Conservation (phyloP, 2,888 invertebrate species). For the Pollenia labialis region DNA sequence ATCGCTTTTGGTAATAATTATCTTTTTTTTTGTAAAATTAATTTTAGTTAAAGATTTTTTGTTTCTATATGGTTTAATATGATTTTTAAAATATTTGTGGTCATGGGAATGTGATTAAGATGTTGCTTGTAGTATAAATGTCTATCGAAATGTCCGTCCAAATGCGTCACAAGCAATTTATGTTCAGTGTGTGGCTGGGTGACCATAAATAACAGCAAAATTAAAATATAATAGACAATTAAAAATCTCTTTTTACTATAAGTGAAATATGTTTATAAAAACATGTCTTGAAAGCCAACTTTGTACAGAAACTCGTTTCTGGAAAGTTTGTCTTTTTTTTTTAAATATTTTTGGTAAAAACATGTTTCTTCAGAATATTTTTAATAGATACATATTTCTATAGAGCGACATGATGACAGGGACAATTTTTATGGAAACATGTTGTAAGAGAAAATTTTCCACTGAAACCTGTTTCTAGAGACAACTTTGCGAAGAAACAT, state of each 20-base stretch:
- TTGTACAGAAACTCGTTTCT: background rate
- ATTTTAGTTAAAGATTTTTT: conserved; percentile 26
- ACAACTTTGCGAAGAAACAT: too few relatives aligned
- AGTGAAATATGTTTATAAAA: too few relatives aligned
- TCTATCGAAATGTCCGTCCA: background rate
- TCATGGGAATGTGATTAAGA: conserved; percentile 57
- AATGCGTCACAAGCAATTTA: conserved; percentile 4
- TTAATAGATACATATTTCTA: too few relatives aligned
- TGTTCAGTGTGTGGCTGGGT: background rate
- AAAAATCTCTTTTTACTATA: too few relatives aligned
- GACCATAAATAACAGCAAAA: background rate
- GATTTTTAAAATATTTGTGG: conserved; percentile 21
- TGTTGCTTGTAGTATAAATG: conserved; percentile 28
- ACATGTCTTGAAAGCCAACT: too few relatives aligned
- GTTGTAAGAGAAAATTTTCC: too few relatives aligned
- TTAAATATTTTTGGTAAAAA: background rate
- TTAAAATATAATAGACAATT: background rate
- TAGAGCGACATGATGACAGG: too few relatives aligned
- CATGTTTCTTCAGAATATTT: too few relatives aligned
- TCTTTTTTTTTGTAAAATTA: conserved; percentile 6
- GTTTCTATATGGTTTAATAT: conserved; percentile 21
- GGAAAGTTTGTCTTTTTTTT: background rate
- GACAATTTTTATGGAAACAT: too few relatives aligned
- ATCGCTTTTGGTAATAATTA: conserved; percentile 60
- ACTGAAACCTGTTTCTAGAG: too few relatives aligned